Percentiles rank a stretch among this genome's conserved stretches.
phyloP scores from a whole-genome alignment of 1,140 invertebrate genomes.

The Cataglyphis hispanica region DNA sequence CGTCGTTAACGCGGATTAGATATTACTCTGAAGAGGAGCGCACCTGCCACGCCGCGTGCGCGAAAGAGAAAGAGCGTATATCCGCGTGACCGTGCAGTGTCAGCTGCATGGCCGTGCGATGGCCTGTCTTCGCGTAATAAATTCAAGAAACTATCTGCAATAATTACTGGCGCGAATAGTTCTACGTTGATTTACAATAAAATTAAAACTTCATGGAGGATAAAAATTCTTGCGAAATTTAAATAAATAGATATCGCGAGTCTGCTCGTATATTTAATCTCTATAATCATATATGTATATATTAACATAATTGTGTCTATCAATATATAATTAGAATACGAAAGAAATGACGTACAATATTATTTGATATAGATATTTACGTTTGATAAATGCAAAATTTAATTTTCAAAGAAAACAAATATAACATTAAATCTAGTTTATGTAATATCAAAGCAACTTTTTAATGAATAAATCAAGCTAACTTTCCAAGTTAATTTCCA shows the following conservation, averaged over 20 bases:
- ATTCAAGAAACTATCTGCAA: slow-evolving; percentile 30
- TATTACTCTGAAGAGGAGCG: slow-evolving; percentile 37
- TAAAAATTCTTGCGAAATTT: neutral
- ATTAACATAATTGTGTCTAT: too few species aligned
- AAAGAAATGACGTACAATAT: neutral
- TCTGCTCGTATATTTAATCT: neutral
- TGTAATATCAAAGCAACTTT: neutral
- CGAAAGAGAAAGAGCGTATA: slow-evolving; percentile 24
- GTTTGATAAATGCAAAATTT: neutral
- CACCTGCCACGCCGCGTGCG: slow-evolving; percentile 17
- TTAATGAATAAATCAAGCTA: neutral
- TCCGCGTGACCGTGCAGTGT: slow-evolving; percentile 46
- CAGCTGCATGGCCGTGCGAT: slow-evolving; percentile 45
- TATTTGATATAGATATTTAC: neutral
- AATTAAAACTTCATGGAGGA: neutral
- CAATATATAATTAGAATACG: neutral
- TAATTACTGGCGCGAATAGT: neutral
- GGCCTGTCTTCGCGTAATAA: slow-evolving; percentile 57
- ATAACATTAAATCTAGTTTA: neutral
- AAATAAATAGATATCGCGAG: slow-evolving; percentile 1
- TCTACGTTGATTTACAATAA: neutral
- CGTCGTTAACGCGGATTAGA: slow-evolving; percentile 51
- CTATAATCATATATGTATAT: neutral
- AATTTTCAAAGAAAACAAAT: neutral
- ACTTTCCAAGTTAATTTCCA: neutral